Evolutionary conservation across 2,797 vertebrate genomes (phyloP).

Genomic region (Sardinella longiceps): DNA sequence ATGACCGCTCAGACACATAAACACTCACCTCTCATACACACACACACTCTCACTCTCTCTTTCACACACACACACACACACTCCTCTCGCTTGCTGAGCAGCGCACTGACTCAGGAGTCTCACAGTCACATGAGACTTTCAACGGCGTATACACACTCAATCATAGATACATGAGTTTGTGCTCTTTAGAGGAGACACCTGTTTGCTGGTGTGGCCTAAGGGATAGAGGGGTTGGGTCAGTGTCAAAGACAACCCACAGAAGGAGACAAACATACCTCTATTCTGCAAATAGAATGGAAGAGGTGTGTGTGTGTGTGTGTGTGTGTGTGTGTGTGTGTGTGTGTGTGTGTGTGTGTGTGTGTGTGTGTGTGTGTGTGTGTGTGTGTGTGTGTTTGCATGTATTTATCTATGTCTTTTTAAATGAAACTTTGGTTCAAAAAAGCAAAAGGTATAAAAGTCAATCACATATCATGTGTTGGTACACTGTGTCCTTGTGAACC

Average conservation of each 20-base stretch:
- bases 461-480: neutral
- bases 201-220: conserved; percentile 32
- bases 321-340: neutral
- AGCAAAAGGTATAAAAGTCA: neutral
- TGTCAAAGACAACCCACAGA: conserved; percentile 8
- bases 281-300: neutral
- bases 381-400: neutral
- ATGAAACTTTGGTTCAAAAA: neutral
- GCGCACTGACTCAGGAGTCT: conserved; percentile 19
- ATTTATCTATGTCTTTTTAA: neutral
- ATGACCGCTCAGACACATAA: neutral
- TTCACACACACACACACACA: conserved; percentile 3
- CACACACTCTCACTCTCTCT: conserved; percentile 40
- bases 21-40: conserved; percentile 35
- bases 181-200: conserved; percentile 35
- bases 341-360: neutral
- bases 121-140: neutral
- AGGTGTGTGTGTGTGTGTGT: neutral
- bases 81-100: conserved; percentile 5
- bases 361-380: conserved; percentile 7
- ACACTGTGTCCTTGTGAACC: neutral
- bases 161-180: neutral
- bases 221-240: conserved; percentile 26
- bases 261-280: neutral
- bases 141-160: neutral